These are phyloP conservation scores for Calameuta pallipes DNA, from an alignment of 2,888 invertebrate species.

Conservation along the genomic window DNA sequence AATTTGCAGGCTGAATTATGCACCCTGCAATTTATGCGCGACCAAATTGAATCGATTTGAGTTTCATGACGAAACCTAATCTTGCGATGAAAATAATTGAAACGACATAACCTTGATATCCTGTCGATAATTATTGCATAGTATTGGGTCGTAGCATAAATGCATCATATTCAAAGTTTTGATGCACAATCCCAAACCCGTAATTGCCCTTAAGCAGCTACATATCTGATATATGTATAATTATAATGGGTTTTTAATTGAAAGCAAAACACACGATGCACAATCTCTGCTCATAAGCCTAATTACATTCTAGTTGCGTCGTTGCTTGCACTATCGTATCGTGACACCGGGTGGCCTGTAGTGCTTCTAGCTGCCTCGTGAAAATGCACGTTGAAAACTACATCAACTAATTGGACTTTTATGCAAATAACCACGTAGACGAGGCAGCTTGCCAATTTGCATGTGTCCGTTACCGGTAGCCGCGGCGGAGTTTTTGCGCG, in stretches of 20 bases:
- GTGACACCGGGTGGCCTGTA: not conserved
- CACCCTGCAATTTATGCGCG: too few relatives aligned
- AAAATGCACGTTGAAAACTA: slow-evolving; percentile 27
- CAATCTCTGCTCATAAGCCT: not conserved
- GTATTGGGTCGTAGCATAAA: not conserved
- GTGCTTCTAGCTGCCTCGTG: not conserved
- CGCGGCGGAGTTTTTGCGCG: slow-evolving; percentile 11
- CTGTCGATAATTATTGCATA: not conserved
- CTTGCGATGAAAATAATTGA: too few relatives aligned
- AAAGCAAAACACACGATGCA: not conserved
- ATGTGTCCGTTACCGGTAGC: slow-evolving; percentile 17
- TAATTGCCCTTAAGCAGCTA: not conserved
- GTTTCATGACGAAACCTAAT: too few relatives aligned
- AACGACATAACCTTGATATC: not conserved
- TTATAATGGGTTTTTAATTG: not conserved
- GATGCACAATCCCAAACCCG: not conserved
- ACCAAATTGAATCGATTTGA: too few relatives aligned
- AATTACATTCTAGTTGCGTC: not conserved
- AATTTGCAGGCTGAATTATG: too few relatives aligned
- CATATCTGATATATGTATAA: not conserved
- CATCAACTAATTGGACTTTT: slow-evolving; percentile 40
- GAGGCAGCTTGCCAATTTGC: slow-evolving; percentile 39
- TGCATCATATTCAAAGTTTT: not conserved
- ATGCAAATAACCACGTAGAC: slow-evolving; percentile 33
- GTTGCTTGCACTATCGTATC: not conserved